These are phyloP conservation scores for Plotosus lineatus DNA, from an alignment of 2,113 vertebrate genomes.

Conservation along the genomic window DNA sequence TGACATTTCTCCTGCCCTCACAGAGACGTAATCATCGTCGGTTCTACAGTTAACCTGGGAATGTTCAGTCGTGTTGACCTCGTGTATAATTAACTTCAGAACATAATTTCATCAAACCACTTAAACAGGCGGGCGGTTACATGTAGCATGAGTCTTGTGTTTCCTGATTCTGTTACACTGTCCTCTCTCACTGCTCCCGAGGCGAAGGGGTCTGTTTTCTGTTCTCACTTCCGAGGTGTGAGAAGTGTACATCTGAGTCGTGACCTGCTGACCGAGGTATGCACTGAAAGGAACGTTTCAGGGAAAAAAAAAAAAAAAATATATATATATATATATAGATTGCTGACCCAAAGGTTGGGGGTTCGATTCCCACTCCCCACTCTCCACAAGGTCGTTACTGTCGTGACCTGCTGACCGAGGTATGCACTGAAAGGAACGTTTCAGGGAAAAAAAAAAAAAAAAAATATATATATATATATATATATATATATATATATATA, in stretches of 20 bases:
- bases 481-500: too few species aligned
- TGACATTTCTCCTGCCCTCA: background rate
- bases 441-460: background rate
- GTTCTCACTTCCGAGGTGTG: slow-evolving; percentile 31
- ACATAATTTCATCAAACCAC: background rate
- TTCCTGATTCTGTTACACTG: background rate
- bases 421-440: slow-evolving; percentile 20
- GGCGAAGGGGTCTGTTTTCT: slow-evolving; percentile 34
- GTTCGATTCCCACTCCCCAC: too few species aligned
- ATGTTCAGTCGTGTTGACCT: background rate
- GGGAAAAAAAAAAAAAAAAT: background rate
- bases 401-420: slow-evolving; percentile 47
- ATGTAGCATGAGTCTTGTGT: background rate
- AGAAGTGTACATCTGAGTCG: slow-evolving; percentile 45
- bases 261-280: slow-evolving; percentile 49
- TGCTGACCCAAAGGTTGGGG: too few species aligned
- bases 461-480: background rate
- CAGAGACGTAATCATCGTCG: background rate
- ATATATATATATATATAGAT: too few species aligned
- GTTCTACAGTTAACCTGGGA: background rate
- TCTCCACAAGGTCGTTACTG: too few species aligned
- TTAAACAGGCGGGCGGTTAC: background rate
- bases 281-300: background rate
- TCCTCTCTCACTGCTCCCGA: background rate
- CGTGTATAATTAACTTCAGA: background rate